These are phyloP conservation scores for Etia nguti DNA, from an alignment of 2,113 vertebrate species.

Conservation along the genomic window DNA sequence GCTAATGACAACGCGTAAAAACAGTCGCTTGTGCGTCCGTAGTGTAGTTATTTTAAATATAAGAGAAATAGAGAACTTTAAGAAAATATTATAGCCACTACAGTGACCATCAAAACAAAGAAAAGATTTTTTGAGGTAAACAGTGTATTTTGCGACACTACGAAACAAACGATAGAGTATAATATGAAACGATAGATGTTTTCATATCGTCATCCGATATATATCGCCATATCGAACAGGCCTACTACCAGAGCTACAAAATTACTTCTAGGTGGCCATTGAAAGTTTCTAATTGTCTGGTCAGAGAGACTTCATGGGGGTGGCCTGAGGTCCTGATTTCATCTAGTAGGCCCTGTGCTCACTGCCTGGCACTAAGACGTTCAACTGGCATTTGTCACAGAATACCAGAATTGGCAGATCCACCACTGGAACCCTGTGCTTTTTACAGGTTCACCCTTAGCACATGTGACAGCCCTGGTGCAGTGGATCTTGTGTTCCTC, in stretches of 20 bases:
- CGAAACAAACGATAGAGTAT: too few relatives aligned
- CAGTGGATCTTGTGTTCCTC: neutral
- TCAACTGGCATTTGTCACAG: neutral
- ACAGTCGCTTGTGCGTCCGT: too few relatives aligned
- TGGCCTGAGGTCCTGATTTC: neutral
- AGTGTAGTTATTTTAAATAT: too few relatives aligned
- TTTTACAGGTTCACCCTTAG: neutral
- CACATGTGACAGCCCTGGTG: neutral
- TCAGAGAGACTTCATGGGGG: neutral
- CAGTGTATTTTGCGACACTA: too few relatives aligned
- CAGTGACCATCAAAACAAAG: too few relatives aligned
- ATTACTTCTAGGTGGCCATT: neutral
- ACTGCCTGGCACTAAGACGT: neutral
- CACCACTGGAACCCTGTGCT: neutral
- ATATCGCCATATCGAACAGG: too few relatives aligned
- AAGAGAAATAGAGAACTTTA: too few relatives aligned
- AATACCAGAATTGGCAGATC: neutral
- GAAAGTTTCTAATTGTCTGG: neutral
- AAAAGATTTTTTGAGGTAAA: too few relatives aligned
- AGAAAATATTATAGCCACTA: too few relatives aligned
- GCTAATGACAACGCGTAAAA: too few relatives aligned
- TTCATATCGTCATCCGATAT: too few relatives aligned
- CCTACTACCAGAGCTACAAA: neutral
- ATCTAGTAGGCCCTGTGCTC: neutral
- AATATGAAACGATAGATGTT: too few relatives aligned